Evolutionary conservation across 2,888 invertebrate species (phyloP), one percentile per base, ranked within the genome.

Genomic region (Pachycephus smyrnensis): DNA sequence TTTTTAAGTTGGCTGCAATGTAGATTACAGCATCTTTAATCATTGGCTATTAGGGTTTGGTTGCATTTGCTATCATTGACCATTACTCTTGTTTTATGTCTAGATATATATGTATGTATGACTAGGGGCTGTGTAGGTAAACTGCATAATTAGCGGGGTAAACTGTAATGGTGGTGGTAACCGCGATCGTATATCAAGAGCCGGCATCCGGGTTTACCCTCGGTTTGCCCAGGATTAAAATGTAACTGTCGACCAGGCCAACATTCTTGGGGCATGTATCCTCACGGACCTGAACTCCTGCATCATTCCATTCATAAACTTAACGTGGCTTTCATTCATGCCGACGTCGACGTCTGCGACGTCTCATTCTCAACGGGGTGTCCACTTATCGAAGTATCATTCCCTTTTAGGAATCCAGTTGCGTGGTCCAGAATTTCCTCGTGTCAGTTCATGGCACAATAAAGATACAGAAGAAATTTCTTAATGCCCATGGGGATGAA

Each of bases 141-240:
- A 78, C 76, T 81, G 81, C 82, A 84, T 84, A 84, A 84, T 82
- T 82, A 55, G 55, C 55, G 55, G 55, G 83, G 81, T 82, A 82
- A 83, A 83, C 83, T 83, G 81, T 82, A 83, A 84, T 84, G 82
- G 82, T 82, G 77, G 55, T 55, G 55, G 55, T 55, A 55, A 55
- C 55, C 55, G 55, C 81, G 73, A 80, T 81, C 82, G 81, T 83
- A 84, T 80, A 84, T 84, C 83, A 84, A 84, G 84, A 83, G 84
- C 79, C 78, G 79, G 81, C 80, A 82, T 84, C 84, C 83, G 82
- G 82, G 79, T 82, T 78, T 82, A 81, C 75, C 80, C 76, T 74
- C 77, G 37, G 74, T 76, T 68, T 75, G 68, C 68, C 40, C 74
- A 76, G 76, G 79, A 79, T 80, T 79, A 68, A 73, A 75, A 75